Evolutionary conservation across 1,140 invertebrate species (phyloP).

Genomic region (Euwallacea similis): DNA sequence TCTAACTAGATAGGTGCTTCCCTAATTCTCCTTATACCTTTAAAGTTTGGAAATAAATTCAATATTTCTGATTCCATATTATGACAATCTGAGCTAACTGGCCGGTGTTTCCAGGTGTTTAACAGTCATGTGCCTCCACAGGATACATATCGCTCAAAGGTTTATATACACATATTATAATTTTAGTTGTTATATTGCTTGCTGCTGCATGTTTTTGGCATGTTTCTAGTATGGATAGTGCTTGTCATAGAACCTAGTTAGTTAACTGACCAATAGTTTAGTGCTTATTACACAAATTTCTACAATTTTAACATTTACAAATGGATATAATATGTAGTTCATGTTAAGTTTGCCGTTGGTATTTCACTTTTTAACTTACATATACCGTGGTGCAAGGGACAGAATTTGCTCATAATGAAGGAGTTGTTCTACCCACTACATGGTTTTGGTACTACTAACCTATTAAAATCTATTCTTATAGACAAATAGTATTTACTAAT

Average conservation of each 20-base stretch:
- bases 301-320: too few species aligned
- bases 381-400: too few species aligned
- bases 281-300: not conserved
- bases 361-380: too few species aligned
- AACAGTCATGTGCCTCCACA: conserved; percentile 89
- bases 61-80: not conserved
- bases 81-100: conserved; percentile 44
- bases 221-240: conserved; percentile 38
- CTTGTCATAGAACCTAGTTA: conserved; percentile 33
- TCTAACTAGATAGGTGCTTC: too few species aligned
- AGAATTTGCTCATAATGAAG: too few species aligned
- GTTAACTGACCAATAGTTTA: conserved; percentile 37
- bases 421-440: too few species aligned
- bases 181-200: conserved; percentile 48
- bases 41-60: too few species aligned
- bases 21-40: too few species aligned
- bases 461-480: not conserved
- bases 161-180: conserved; percentile 62
- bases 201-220: conserved; percentile 46
- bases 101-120: conserved; percentile 74
- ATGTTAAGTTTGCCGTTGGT: too few species aligned
- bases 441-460: not conserved
- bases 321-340: too few species aligned
- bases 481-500: too few species aligned
- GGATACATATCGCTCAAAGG: conserved; percentile 86